Percentiles rank a stretch among this genome's conserved stretches.
These are phyloP conservation scores for Eilema depressum DNA, from an alignment of 2,888 invertebrate genomes.

Conservation along the genomic window DNA sequence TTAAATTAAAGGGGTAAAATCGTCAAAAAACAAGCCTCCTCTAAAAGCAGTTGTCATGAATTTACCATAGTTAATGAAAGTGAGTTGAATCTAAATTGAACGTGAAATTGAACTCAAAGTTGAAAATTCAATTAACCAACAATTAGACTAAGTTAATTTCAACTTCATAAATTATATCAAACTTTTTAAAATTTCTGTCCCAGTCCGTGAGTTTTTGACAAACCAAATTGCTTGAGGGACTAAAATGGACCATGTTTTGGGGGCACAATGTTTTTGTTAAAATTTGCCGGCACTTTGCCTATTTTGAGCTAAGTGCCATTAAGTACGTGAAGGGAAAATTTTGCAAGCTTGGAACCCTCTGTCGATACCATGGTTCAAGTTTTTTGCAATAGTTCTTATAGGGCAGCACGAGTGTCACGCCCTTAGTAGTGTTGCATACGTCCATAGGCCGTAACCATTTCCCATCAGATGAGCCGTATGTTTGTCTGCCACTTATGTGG, in stretches of 20 bases:
- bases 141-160: constrained; percentile 49
- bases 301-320: background rate
- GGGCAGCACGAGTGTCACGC: no score
- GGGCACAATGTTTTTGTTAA: background rate
- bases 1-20: background rate
- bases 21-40: background rate
- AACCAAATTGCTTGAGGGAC: constrained; percentile 20
- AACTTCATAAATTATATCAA: constrained; percentile 47
- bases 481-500: no score
- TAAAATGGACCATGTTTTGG: constrained; percentile 1
- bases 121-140: constrained; percentile 53
- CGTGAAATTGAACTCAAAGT: constrained; percentile 48
- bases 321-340: no score
- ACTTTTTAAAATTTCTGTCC: constrained; percentile 42
- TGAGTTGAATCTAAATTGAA: constrained; percentile 44
- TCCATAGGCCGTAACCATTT: no score
- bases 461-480: no score
- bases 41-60: constrained; percentile 21
- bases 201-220: constrained; percentile 41
- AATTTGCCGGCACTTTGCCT: background rate
- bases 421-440: no score
- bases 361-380: no score
- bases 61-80: constrained; percentile 35
- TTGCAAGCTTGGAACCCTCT: no score
- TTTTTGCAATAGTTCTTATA: no score